A percentile compares a stretch with the other conserved stretches of the same genome.
Evolutionary conservation across 1,140 invertebrate genomes (phyloP).

Genomic region (Drosophila dunni): DNA sequence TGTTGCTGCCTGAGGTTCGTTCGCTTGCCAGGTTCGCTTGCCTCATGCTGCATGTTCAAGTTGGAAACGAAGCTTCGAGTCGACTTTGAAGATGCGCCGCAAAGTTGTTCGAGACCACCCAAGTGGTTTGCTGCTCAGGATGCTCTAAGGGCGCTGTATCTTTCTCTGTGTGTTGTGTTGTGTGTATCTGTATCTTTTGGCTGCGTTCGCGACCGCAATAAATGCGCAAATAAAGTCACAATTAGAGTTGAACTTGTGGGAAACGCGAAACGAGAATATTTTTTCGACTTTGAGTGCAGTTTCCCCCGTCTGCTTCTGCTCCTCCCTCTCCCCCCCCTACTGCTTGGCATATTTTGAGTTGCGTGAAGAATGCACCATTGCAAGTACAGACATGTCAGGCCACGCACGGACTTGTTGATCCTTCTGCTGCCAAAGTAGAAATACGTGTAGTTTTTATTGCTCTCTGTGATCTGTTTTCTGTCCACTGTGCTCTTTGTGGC

Average conservation of each 20-base stretch:
- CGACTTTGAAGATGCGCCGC: slow-evolving; percentile 83
- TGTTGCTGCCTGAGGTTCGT: slow-evolving; percentile 58
- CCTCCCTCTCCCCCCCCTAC: background rate
- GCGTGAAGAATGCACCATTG: slow-evolving; percentile 73
- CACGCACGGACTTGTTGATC: slow-evolving; percentile 14
- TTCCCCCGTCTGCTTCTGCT: background rate
- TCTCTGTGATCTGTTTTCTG: background rate
- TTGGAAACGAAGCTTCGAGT: slow-evolving; percentile 60
- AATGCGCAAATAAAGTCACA: slow-evolving; percentile 84
- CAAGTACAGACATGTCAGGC: slow-evolving; percentile 24
- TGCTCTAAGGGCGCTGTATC: slow-evolving; percentile 31
- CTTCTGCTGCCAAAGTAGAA: slow-evolving; percentile 70
- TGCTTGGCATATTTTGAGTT: slow-evolving; percentile 71
- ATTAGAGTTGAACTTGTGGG: slow-evolving; percentile 82
- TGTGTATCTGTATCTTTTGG: slow-evolving; percentile 33
- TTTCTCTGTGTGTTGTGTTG: slow-evolving; percentile 17
- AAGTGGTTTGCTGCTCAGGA: slow-evolving; percentile 71
- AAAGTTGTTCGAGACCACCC: slow-evolving; percentile 84
- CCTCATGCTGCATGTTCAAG: slow-evolving; percentile 73
- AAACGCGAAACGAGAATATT: slow-evolving; percentile 61
- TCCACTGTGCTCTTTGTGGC: slow-evolving; percentile 9
- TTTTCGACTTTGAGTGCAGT: slow-evolving; percentile 56
- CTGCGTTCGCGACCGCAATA: slow-evolving; percentile 63
- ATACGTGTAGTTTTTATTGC: slow-evolving; percentile 72
- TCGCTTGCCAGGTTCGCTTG: slow-evolving; percentile 42